These are phyloP conservation scores for Pleuronectes platessa DNA, from an alignment of 2,113 vertebrate genomes.

Conservation along the genomic window DNA sequence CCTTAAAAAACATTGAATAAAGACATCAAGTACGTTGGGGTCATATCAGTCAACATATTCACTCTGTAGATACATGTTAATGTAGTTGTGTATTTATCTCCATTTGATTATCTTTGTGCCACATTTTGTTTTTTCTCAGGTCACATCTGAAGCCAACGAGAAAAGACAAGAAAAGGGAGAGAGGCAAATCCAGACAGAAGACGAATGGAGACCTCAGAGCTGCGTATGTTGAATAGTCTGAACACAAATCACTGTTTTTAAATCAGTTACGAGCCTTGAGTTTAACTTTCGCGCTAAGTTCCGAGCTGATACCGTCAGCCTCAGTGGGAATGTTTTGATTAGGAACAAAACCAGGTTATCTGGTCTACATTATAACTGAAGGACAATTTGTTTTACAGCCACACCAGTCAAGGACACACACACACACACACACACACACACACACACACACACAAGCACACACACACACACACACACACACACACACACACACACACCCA, in stretches of 20 bases:
- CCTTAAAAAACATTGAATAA: not conserved
- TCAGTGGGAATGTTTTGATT: constrained; percentile 45
- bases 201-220: constrained; percentile 57
- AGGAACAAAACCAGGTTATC: constrained; percentile 57
- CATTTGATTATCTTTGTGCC: not conserved
- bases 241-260: not conserved
- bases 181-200: constrained; percentile 73
- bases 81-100: not conserved
- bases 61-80: not conserved
- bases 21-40: not conserved
- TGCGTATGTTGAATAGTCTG: constrained; percentile 77
- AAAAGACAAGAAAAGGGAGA: constrained; percentile 73
- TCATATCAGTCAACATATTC: constrained; percentile 1
- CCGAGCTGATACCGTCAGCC: constrained; percentile 6
- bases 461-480: too few species aligned
- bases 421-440: constrained; percentile 10
- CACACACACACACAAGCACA: not conserved
- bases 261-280: not conserved
- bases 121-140: constrained; percentile 60
- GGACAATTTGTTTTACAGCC: constrained; percentile 63
- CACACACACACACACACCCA: too few species aligned
- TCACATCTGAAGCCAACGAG: constrained; percentile 60
- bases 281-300: not conserved
- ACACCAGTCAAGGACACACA: constrained; percentile 56
- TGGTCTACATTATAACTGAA: constrained; percentile 51